A percentile compares a stretch with the other conserved stretches of the same genome.
phyloP scores from a whole-genome alignment of 1,140 invertebrate genomes.

The Drosophila parabipectinata region DNA sequence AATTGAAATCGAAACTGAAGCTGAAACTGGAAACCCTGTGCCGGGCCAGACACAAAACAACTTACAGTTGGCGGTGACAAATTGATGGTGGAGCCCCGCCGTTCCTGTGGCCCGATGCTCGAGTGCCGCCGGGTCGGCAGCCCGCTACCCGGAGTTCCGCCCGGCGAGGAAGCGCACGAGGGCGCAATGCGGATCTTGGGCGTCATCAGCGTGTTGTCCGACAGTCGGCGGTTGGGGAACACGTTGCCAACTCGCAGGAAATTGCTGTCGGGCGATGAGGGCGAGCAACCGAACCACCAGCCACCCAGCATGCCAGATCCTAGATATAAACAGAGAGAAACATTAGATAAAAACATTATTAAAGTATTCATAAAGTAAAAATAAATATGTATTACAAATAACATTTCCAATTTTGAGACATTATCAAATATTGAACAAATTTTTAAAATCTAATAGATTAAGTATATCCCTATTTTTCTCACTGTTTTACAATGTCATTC shows the following conservation, averaged over 20 bases:
- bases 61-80: conserved; percentile 94
- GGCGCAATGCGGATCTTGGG: conserved; percentile 93
- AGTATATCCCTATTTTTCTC: not conserved
- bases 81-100: conserved; percentile 92
- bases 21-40: conserved; percentile 33
- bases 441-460: not conserved
- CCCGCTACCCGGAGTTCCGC: conserved; percentile 91
- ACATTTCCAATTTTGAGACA: no score
- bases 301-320: conserved; percentile 88
- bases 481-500: conserved; percentile 9
- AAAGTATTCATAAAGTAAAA: not conserved
- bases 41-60: conserved; percentile 62
- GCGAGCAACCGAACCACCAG: conserved; percentile 90
- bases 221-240: conserved; percentile 93
- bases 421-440: no score
- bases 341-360: not conserved
- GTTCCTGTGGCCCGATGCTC: conserved; percentile 94
- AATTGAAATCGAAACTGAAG: conserved; percentile 21
- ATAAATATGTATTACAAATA: no score
- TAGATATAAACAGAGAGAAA: conserved; percentile 36
- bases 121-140: conserved; percentile 94
- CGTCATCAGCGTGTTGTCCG: conserved; percentile 95
- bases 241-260: conserved; percentile 92
- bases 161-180: conserved; percentile 93
- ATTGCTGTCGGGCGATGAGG: conserved; percentile 93